These are phyloP conservation scores for Diabrotica undecimpunctata DNA, from an alignment of 1,140 invertebrate genomes.

Conservation along the genomic window DNA sequence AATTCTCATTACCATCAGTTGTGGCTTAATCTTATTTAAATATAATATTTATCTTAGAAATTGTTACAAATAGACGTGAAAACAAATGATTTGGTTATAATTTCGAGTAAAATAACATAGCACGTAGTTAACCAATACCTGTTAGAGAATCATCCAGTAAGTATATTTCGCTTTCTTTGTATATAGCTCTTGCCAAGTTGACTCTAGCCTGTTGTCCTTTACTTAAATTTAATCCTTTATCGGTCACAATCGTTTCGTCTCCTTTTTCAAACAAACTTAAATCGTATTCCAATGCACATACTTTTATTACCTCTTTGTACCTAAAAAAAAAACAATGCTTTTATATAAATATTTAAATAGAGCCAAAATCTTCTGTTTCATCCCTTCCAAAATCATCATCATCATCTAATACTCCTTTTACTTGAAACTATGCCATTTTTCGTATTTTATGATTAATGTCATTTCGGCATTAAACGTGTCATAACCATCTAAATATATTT, in stretches of 20 bases:
- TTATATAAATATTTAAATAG: neutral
- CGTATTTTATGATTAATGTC: too few species aligned
- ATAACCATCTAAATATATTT: too few species aligned
- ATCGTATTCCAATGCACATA: conserved; percentile 63
- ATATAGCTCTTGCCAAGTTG: conserved; percentile 78
- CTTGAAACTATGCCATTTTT: too few species aligned
- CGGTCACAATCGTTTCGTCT: conserved; percentile 78
- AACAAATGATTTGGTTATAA: too few species aligned
- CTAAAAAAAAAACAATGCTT: conserved; percentile 33
- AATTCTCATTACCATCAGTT: too few species aligned
- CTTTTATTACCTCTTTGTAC: conserved; percentile 61
- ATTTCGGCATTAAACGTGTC: too few species aligned
- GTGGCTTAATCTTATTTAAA: too few species aligned
- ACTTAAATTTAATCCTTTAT: conserved; percentile 72
- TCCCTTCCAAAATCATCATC: too few species aligned
- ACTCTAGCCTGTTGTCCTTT: conserved; percentile 88
- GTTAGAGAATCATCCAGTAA: conserved; percentile 67
- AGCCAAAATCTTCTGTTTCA: neutral
- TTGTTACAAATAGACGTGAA: too few species aligned
- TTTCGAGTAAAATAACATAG: too few species aligned
- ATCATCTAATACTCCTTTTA: too few species aligned
- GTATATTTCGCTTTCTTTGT: conserved; percentile 74
- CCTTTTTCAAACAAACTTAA: conserved; percentile 64
- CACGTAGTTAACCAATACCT: neutral
- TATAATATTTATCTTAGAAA: too few species aligned